Evolutionary conservation across 1,140 invertebrate genomes (phyloP).

Genomic region (Matsumurasca onukii): DNA sequence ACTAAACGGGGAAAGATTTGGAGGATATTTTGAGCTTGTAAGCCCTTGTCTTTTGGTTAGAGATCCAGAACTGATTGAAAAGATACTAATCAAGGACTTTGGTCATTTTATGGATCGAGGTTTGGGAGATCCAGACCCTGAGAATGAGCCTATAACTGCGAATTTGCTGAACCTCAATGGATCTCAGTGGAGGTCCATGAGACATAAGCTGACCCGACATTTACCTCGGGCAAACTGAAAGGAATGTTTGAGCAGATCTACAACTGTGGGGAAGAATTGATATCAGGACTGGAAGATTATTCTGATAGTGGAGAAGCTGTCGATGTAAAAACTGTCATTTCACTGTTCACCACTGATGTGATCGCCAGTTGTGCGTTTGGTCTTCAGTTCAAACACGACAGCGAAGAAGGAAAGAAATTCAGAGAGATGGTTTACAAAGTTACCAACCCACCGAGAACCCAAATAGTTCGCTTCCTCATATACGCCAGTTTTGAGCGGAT

Average conservation of each 20-base stretch:
- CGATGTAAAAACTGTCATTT: background rate
- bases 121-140: slow-evolving; percentile 48
- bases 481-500: slow-evolving; percentile 36
- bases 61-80: slow-evolving; percentile 59
- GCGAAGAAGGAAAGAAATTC: background rate
- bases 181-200: slow-evolving; percentile 55
- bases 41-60: too few species aligned
- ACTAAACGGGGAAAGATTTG: slow-evolving; percentile 30
- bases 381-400: background rate
- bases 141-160: slow-evolving; percentile 48
- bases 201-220: slow-evolving; percentile 58
- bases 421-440: background rate
- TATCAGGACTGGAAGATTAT: slow-evolving; percentile 42
- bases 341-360: slow-evolving; percentile 58
- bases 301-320: too few species aligned
- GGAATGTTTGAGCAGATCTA: slow-evolving; percentile 52
- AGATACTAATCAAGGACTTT: slow-evolving; percentile 62
- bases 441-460: background rate
- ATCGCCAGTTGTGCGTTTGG: too few species aligned
- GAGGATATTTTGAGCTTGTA: slow-evolving; percentile 48
- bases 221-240: too few species aligned
- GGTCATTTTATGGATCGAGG: slow-evolving; percentile 52
- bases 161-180: slow-evolving; percentile 49
- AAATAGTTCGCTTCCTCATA: background rate
- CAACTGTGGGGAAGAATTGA: slow-evolving; percentile 47